Evolutionary conservation across 2,888 invertebrate genomes (phyloP).

Genomic region (Coelopa pilipes): DNA sequence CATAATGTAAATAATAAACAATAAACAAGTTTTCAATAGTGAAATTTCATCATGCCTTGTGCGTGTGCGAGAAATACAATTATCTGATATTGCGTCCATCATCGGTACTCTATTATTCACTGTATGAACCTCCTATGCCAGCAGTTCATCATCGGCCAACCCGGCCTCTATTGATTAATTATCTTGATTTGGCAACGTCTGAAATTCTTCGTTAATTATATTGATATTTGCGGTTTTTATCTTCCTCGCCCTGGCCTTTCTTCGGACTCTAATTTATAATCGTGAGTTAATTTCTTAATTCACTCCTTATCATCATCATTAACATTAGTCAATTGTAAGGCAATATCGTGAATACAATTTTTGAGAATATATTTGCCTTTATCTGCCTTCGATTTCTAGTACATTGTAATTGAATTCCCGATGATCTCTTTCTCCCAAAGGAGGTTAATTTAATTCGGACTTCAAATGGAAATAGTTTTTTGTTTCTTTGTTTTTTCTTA

Average conservation of each 20-base stretch:
- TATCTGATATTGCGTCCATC: too few relatives aligned
- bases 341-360: neutral
- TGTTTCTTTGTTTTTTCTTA: too few relatives aligned
- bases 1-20: too few relatives aligned
- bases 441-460: neutral
- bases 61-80: too few relatives aligned
- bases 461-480: neutral
- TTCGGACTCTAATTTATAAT: slow-evolving; percentile 14
- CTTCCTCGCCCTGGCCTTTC: neutral
- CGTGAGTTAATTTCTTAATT: slow-evolving; percentile 6
- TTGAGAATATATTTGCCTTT: neutral
- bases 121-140: too few relatives aligned
- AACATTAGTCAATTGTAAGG: neutral
- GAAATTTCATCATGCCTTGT: too few relatives aligned
- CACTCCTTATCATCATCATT: neutral
- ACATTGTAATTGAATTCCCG: neutral
- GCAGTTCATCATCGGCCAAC: too few relatives aligned
- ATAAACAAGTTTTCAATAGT: too few relatives aligned
- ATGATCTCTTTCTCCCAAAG: neutral
- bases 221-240: slow-evolving; percentile 23
- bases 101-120: too few relatives aligned
- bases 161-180: too few relatives aligned
- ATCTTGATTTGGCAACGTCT: too few relatives aligned
- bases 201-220: slow-evolving; percentile 9
- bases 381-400: neutral